phyloP scores from a whole-genome alignment of 2,797 vertebrate species.

The Catostomus latipinnis region DNA sequence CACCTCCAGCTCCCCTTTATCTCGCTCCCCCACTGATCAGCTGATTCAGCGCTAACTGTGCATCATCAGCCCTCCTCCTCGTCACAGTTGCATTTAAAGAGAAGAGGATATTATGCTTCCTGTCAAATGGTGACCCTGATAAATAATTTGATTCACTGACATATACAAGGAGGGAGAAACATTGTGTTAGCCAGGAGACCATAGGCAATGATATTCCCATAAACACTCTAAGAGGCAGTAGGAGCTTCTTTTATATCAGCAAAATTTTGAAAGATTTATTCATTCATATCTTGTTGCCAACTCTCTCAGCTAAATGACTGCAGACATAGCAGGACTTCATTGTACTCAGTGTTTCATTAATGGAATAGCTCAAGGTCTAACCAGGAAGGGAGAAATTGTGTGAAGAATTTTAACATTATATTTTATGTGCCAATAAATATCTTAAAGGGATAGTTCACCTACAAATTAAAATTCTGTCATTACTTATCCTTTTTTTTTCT shows the following conservation, averaged over 20 bases:
- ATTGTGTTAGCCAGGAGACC: slow-evolving; percentile 6
- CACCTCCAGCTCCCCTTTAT: too few species aligned
- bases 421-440: neutral
- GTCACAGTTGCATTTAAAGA: slow-evolving; percentile 18
- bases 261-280: slow-evolving; percentile 22
- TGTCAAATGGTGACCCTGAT: slow-evolving; percentile 36
- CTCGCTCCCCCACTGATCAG: too few species aligned
- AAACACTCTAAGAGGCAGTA: slow-evolving; percentile 1
- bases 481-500: neutral
- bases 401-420: neutral
- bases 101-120: slow-evolving; percentile 16
- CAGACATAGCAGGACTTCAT: neutral
- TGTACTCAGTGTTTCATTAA: slow-evolving; percentile 4
- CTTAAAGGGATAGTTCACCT: too few species aligned
- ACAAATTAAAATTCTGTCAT: too few species aligned
- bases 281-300: slow-evolving; percentile 14
- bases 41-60: too few species aligned
- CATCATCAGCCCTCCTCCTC: too few species aligned
- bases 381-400: neutral
- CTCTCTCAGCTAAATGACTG: neutral
- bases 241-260: neutral
- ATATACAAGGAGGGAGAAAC: slow-evolving; percentile 12
- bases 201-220: slow-evolving; percentile 12
- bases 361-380: slow-evolving; percentile 1
- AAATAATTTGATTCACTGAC: slow-evolving; percentile 42